Base-by-base conservation (phyloP, 2,797 vertebrate species). In the Sardinella longiceps region DNA sequence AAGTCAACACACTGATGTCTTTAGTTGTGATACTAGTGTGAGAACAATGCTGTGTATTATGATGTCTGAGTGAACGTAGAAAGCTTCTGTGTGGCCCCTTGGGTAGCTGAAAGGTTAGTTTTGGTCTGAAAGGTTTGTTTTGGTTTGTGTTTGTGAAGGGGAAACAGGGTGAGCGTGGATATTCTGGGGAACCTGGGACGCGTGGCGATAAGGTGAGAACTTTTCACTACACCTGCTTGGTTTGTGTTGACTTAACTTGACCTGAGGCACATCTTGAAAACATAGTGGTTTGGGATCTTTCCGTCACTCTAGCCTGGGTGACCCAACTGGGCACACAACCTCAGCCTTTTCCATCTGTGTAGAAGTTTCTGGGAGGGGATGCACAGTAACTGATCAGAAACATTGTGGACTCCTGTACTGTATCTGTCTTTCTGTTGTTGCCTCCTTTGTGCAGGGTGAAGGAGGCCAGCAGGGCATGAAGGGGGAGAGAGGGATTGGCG, bases 401-500 rank as follows among this genome's bases (percentile, higher is more conserved):
- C n/a, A n/a, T n/a, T n/a, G n/a, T n/a, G n/a, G n/a, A n/a, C n/a
- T n/a, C n/a, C n/a, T n/a, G n/a, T n/a, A n/a, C n/a, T n/a, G n/a
- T 74, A 33, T 43, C 70, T 77, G 70, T 77, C 70, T 77, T 33
- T 77, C 15, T 74, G 14, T 74, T 37, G 70, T 39, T 10, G 6
- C 11, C 25, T 14, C 3, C 6, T 37, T 6, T 37, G 37, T 23
- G 70, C 83, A 94, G 92, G 93, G 91, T 74, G 86, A 84, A 80
- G 30, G 84, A 12, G 91, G 92, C n/a, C 80, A 50, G 18, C 81
- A 85, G 39, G 93, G 93, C 15, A 84, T 86, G 12, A 90, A 85
- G 77, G 93, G 93, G 15, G 87, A 91, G 83, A 63, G 89, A 80
- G 93, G 93, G 4, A 51, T 81, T 2, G 86, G 85, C 46, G 93